These are phyloP conservation scores for Phalacrocorax carbo DNA, from an alignment of 2,113 vertebrate genomes.

Conservation along the genomic window DNA sequence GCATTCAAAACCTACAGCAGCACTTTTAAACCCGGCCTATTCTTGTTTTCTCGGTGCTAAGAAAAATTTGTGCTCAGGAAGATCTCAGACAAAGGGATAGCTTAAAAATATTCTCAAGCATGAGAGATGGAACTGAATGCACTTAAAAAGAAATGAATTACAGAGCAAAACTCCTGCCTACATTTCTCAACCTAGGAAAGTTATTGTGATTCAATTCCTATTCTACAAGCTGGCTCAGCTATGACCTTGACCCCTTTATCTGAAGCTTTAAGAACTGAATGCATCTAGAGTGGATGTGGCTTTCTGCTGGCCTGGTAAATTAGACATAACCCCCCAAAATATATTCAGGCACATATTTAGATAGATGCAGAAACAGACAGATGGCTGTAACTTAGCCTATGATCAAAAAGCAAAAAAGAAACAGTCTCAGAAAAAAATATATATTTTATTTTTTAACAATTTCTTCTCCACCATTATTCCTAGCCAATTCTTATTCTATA, in stretches of 20 bases:
- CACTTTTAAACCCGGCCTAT: neutral
- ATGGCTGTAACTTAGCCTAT: conserved; percentile 14
- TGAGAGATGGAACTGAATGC: conserved; percentile 42
- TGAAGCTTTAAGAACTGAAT: conserved; percentile 43
- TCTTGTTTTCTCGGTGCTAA: conserved; percentile 44
- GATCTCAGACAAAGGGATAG: conserved; percentile 59
- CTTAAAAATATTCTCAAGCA: conserved; percentile 59
- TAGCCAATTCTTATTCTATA: neutral
- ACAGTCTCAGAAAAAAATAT: neutral
- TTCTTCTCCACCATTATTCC: neutral
- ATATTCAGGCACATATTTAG: neutral
- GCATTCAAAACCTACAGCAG: neutral
- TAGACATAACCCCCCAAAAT: conserved; percentile 19
- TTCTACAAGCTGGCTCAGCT: conserved; percentile 20
- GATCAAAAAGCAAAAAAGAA: conserved; percentile 25
- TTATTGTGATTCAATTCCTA: conserved; percentile 43
- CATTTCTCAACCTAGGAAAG: conserved; percentile 59
- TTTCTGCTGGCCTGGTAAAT: conserved; percentile 6
- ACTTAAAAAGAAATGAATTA: conserved; percentile 57
- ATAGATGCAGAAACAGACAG: conserved; percentile 4
- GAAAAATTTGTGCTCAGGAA: conserved; percentile 29
- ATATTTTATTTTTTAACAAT: neutral
- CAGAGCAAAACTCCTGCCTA: conserved; percentile 37
- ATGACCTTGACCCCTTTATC: conserved; percentile 61
- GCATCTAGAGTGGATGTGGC: conserved; percentile 23